A percentile compares a stretch with the other conserved stretches of the same genome.
These are phyloP conservation scores for Arrhopalites spinosus DNA, from an alignment of 2,888 invertebrate species.

Conservation along the genomic window DNA sequence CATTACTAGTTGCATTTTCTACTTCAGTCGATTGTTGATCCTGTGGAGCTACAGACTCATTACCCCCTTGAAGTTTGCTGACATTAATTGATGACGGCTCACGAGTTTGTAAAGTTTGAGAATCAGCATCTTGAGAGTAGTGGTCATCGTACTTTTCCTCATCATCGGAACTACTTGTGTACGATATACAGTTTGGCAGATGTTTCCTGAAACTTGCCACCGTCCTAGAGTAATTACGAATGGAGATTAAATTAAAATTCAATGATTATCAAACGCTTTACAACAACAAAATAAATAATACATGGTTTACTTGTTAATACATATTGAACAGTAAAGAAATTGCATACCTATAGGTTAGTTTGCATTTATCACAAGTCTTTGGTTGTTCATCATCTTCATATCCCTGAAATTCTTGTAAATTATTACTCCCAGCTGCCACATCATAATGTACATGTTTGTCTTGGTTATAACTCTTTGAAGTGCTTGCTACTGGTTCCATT, in stretches of 20 bases:
- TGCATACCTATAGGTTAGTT: constrained; percentile 39
- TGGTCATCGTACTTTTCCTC: constrained; percentile 32
- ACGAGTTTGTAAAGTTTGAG: background rate
- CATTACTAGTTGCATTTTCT: too few relatives aligned
- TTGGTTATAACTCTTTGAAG: background rate
- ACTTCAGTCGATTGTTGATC: background rate
- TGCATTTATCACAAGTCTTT: constrained; percentile 43
- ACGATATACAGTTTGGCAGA: constrained; percentile 71
- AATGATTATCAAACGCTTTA: background rate
- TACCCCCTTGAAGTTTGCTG: background rate
- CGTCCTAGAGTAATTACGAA: too few relatives aligned
- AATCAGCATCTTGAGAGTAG: background rate
- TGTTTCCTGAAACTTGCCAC: constrained; percentile 81
- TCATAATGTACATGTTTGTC: background rate
- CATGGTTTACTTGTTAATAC: background rate
- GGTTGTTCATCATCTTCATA: constrained; percentile 7
- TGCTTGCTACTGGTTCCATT: background rate
- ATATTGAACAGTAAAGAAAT: background rate
- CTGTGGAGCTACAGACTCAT: background rate
- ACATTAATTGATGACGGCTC: background rate
- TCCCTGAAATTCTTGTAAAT: background rate
- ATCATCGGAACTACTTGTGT: constrained; percentile 73
- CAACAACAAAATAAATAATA: background rate
- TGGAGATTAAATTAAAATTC: background rate
- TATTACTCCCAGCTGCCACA: background rate